Evolutionary conservation across 2,797 vertebrate genomes (phyloP).

Genomic region (Myotis pilosus): DNA sequence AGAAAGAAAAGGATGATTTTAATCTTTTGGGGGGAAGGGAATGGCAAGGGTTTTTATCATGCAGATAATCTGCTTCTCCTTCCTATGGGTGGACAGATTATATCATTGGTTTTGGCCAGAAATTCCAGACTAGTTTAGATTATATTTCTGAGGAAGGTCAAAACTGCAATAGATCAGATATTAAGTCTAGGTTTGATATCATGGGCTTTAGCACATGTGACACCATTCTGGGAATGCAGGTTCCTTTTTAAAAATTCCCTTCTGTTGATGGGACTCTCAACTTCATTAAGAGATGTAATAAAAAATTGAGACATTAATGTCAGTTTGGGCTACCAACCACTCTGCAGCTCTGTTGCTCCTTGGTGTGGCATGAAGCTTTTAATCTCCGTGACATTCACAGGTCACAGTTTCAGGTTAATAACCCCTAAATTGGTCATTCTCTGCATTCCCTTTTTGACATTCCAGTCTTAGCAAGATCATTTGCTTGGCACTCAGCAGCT

Average conservation of each 20-base stretch:
- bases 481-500: neutral
- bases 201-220: neutral
- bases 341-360: neutral
- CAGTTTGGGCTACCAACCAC: neutral
- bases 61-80: neutral
- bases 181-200: neutral
- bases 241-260: neutral
- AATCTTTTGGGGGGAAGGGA: neutral
- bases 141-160: neutral
- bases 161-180: neutral
- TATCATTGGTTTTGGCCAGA: neutral
- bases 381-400: neutral
- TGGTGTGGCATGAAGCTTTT: neutral
- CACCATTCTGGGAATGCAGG: neutral
- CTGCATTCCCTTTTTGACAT: neutral
- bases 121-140: neutral
- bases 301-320: neutral
- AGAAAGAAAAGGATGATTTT: neutral
- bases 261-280: neutral
- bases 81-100: neutral
- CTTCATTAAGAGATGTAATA: neutral
- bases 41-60: neutral
- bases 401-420: neutral
- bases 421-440: neutral
- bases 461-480: neutral